Percentiles rank a stretch among this genome's conserved stretches.
Conservation (phyloP, 2,888 invertebrate genomes). For the Ornithoptera priamus region DNA sequence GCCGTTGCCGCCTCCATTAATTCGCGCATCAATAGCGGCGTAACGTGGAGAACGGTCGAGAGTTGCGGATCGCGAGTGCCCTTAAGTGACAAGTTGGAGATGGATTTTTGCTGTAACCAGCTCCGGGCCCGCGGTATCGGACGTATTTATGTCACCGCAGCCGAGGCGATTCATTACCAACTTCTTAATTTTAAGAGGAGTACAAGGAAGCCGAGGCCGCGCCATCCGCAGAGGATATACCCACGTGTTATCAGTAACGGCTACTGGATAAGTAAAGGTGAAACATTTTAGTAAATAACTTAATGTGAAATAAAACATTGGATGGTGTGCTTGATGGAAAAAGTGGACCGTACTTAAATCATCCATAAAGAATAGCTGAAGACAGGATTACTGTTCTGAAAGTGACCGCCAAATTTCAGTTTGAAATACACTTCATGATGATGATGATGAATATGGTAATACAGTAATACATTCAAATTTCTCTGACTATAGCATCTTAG, state of each 20-base stretch:
- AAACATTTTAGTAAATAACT: too few relatives aligned
- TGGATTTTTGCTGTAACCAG: conserved; percentile 77
- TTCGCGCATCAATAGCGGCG: conserved; percentile 40
- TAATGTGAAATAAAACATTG: too few relatives aligned
- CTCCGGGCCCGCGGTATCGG: conserved; percentile 67
- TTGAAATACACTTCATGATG: too few relatives aligned
- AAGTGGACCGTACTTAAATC: too few relatives aligned
- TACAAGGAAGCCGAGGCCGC: conserved; percentile 4
- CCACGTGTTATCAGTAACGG: neutral
- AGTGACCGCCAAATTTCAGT: too few relatives aligned
- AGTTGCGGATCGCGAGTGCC: conserved; percentile 62
- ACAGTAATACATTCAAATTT: too few relatives aligned
- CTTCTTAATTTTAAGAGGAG: conserved; percentile 34
- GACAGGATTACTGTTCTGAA: too few relatives aligned
- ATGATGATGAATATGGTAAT: too few relatives aligned
- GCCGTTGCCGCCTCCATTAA: conserved; percentile 26
- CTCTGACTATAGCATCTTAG: too few relatives aligned
- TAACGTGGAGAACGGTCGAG: conserved; percentile 47
- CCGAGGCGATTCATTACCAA: conserved; percentile 48
- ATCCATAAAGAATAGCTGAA: too few relatives aligned
- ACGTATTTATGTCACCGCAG: conserved; percentile 60
- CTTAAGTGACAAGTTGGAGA: conserved; percentile 75
- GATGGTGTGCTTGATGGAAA: too few relatives aligned
- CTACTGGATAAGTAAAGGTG: too few relatives aligned
- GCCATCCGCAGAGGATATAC: neutral